Evolutionary conservation across 2,113 vertebrate species (phyloP), one percentile per base, ranked within the genome.

Genomic region (Gasterosteus nipponicus): DNA sequence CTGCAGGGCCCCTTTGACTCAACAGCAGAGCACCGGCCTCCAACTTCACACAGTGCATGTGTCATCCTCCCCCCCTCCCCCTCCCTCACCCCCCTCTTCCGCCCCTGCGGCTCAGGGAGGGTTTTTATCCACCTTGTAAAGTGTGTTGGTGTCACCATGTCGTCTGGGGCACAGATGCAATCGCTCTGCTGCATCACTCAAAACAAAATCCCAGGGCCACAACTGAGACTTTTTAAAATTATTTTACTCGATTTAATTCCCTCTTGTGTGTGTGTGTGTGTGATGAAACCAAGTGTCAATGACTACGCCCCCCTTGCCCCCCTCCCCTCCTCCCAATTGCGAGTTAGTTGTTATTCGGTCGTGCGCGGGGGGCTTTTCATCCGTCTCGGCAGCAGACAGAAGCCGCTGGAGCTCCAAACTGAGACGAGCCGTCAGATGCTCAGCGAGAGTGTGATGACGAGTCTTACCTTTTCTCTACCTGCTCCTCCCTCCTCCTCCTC

Each of bases 401-500:
- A 75, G 29, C 4, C 41, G n/a, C n/a, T 5, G 22, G 19, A 72
- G 57, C 15, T 22, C n/a, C 18, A 33, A 49, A 61, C 39, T 49
- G 42, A 18, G 64, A 18, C 51, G n/a, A 41, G n/a, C 47, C 19
- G 39, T 9, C 57, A 22, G 29, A 3, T 60, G 38, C 6, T 26
- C 29, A 65, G 22, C 33, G n/a, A 51, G 44, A 65, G 77, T 66
- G 60, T 56, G 58, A 61, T 1, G 47, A 72, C 1, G 53, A 69
- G 49, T 66, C 92, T 92, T 92, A 93, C 92, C 91, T 92, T 86
- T 22, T 49, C 12, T 49, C 73, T 60, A 89, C 88, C 89, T 88
- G 91, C 81, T 86, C n/a, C 79, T 86, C 71, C 22, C 22, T 26
- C 88, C 89, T 88, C 89, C 81, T 86, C n/a, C 79, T 86, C 71